Percentiles rank a stretch among this genome's conserved stretches.
phyloP scores from a whole-genome alignment of 2,113 vertebrate species.

The Lamprotornis superbus region DNA sequence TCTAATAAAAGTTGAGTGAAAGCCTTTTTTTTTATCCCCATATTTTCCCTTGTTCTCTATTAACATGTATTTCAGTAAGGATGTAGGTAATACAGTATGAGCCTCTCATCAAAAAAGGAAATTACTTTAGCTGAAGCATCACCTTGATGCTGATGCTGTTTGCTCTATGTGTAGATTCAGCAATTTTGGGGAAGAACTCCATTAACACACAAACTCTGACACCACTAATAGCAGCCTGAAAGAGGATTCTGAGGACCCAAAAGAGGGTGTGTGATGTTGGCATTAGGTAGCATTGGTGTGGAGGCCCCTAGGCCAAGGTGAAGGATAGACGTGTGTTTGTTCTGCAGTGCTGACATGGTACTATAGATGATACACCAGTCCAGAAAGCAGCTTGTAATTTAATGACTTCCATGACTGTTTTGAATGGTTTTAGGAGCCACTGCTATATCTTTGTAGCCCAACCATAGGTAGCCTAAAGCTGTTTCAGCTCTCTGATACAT shows the following conservation, averaged over 20 bases:
- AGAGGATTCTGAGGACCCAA: background rate
- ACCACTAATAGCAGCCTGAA: background rate
- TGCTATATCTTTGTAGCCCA: background rate
- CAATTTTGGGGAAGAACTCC: background rate
- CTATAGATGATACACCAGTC: background rate
- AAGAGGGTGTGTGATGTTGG: background rate
- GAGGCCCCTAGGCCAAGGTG: background rate
- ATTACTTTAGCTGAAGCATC: background rate
- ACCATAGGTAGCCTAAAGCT: background rate
- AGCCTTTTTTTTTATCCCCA: fast-evolving
- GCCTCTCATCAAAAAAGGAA: background rate
- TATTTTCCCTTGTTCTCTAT: background rate
- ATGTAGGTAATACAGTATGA: background rate
- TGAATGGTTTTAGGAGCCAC: background rate
- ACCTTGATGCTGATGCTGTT: background rate
- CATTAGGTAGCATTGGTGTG: background rate
- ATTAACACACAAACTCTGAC: background rate
- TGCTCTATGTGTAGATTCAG: background rate
- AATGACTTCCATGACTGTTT: background rate
- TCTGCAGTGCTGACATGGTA: background rate
- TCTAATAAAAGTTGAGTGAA: background rate
- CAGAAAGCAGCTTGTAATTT: background rate
- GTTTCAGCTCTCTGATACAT: background rate
- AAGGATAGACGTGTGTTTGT: background rate
- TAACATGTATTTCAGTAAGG: background rate